Evolutionary conservation across 1,140 invertebrate genomes (phyloP).

Genomic region (Zeugodacus cucurbitae): DNA sequence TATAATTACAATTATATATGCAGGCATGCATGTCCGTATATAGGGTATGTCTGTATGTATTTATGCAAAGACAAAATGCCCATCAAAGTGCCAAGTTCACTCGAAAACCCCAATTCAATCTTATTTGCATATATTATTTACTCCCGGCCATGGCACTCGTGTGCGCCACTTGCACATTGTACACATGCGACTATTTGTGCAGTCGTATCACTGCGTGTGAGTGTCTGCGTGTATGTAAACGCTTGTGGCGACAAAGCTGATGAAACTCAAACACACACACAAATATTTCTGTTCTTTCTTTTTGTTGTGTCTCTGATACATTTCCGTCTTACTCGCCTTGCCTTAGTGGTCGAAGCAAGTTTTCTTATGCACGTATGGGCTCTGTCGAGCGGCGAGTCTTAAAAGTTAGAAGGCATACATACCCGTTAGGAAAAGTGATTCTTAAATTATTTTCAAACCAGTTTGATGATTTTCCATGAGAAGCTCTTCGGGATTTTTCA

Average conservation of each 20-base stretch:
- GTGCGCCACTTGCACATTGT: background rate
- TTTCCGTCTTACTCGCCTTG: background rate
- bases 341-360: background rate
- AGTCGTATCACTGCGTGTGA: background rate
- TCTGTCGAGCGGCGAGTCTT: background rate
- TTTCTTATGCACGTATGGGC: background rate
- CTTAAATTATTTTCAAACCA: too few relatives aligned
- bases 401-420: background rate
- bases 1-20: slow-evolving; percentile 8
- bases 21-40: background rate
- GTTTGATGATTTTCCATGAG: too few relatives aligned
- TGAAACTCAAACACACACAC: background rate
- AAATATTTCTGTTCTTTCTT: background rate
- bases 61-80: background rate
- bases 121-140: slow-evolving; percentile 32
- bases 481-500: too few relatives aligned
- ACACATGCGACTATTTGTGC: background rate
- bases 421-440: background rate
- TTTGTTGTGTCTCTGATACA: background rate
- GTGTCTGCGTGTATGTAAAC: background rate
- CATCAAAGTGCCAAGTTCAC: background rate
- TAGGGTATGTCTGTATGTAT: background rate
- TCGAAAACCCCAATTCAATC: background rate
- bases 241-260: background rate
- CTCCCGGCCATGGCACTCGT: background rate